Evolutionary conservation across 2,113 vertebrate genomes (phyloP).

Genomic region (Ictalurus punctatus): DNA sequence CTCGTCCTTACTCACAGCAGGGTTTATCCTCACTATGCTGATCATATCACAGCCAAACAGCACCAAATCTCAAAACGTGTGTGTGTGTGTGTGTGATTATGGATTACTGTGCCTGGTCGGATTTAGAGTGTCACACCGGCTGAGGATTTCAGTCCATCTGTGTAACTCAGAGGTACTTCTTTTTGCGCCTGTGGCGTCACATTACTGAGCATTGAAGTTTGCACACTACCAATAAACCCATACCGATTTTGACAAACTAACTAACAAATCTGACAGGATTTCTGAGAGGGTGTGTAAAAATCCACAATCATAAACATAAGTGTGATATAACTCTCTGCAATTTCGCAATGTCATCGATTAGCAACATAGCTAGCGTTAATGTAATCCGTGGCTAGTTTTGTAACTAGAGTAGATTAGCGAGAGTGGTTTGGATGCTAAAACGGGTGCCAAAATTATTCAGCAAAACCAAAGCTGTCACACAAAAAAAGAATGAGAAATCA

Average conservation of each 20-base stretch:
- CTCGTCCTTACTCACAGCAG: background rate
- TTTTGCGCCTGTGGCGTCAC: conserved; percentile 21
- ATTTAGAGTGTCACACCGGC: conserved; percentile 36
- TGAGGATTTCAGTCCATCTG: conserved; percentile 50
- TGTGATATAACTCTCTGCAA: background rate
- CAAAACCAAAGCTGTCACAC: background rate
- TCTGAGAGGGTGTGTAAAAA: background rate
- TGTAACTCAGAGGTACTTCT: conserved; percentile 27
- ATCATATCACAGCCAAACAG: conserved; percentile 19
- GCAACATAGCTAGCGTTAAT: background rate
- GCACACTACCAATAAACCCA: background rate
- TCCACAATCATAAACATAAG: background rate
- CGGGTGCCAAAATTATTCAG: background rate
- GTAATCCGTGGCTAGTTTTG: background rate
- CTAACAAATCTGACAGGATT: background rate
- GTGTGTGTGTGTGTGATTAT: conserved; percentile 15
- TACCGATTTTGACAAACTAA: background rate
- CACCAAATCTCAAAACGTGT: background rate
- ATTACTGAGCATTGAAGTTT: background rate
- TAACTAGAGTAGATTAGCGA: background rate
- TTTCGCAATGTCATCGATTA: background rate
- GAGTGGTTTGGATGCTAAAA: background rate
- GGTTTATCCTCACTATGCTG: conserved; percentile 8
- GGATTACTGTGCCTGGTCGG: conserved; percentile 36
- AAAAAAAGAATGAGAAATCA: background rate